Evolutionary conservation across 2,797 vertebrate genomes (phyloP), one percentile per base, ranked within the genome.

Genomic region (Propithecus deckenii): DNA sequence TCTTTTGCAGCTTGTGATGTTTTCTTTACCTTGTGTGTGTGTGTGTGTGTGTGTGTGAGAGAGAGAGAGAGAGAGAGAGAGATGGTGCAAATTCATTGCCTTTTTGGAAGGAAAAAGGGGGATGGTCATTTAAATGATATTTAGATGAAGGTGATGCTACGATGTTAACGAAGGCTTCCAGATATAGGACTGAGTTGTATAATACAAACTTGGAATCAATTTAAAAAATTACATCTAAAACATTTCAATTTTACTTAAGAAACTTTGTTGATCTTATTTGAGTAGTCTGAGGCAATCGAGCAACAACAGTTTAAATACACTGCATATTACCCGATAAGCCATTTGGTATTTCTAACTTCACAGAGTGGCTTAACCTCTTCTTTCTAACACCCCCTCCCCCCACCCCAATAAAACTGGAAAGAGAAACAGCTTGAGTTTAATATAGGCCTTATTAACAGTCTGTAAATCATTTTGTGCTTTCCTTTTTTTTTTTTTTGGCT

Each of bases 401-500:
- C 97, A 92, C 92, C 81, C 9, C 30, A 95, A 32, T 86, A 94
- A 96, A 98, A 96, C 48, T 63, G 97, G 93, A 96, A 95, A 96
- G 97, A 98, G 97, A 75, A 97, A 97, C 91, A 65, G 65, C 32
- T 67, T 69, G 87, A 78, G 87, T 98, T 95, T 97, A 93, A 97
- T 30, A 96, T 1, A 98, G 97, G 96, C 92, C 97, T 97, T 96
- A 96, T 97, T 96, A 96, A 89, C 97, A 96, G 98, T 96, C 97
- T 95, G 76, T 96, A 85, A 91, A 96, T 25, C 50, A 96, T 97
- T 97, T 98, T 99, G 97, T 98, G 97, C 98, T 99, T 97, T 98
- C 97, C 79, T 96, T 97, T 72, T 81, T 41, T 41, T 98, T 87
- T 87, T 96, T 98, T 98, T 98, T 98, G 87, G 98, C 93, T 96